Evolutionary conservation across 2,797 vertebrate genomes (phyloP), one percentile per base, ranked within the genome.

Genomic region (Babyrousa celebensis): DNA sequence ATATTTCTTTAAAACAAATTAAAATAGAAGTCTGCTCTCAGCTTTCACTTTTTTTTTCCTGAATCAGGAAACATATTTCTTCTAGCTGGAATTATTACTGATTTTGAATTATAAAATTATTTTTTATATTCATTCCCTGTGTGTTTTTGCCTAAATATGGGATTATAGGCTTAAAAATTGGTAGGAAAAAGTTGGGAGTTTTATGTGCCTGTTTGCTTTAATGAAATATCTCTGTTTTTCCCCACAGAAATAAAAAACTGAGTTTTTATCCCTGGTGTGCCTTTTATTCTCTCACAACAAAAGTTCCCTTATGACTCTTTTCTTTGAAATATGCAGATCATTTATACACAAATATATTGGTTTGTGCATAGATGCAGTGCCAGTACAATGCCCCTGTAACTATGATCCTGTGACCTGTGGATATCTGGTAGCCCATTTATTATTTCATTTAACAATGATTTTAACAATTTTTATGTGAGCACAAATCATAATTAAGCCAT

Each of bases 91-190:
- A 65, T 56, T 96, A 77, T 48, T 52, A 94, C 9, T 91, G 18
- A 88, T 70, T 95, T 68, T 89, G 48, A 95, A 62, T 63, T 89
- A 54, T 63, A 84, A 92, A 84, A 56, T 71, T 56, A 70, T 40
- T 27, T 25, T 89, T 60, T 27, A 40, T 89, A 5, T 21, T 84
- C 0, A 67, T 85, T 58, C 12, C 4, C 15, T 80, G 0, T 72
- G 32, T 71, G 1, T 27, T 96, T 97, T 91, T 95, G 6, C 5
- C 27, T 91, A 89, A 89, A 25, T 77, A 62, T 65, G 27, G 9
- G 48, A 88, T 94, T 52, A 91, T 27, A 62, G 5, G 56, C 43
- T 94, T 80, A 27, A 80, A 74, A 92, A n/a, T 14, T 68, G 8
- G 3, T n/a, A 32, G 16, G 10, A 52, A 12, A 62, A 63, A 6